phyloP scores from a whole-genome alignment of 1,140 invertebrate genomes.

The Coenobita brevimanus region DNA sequence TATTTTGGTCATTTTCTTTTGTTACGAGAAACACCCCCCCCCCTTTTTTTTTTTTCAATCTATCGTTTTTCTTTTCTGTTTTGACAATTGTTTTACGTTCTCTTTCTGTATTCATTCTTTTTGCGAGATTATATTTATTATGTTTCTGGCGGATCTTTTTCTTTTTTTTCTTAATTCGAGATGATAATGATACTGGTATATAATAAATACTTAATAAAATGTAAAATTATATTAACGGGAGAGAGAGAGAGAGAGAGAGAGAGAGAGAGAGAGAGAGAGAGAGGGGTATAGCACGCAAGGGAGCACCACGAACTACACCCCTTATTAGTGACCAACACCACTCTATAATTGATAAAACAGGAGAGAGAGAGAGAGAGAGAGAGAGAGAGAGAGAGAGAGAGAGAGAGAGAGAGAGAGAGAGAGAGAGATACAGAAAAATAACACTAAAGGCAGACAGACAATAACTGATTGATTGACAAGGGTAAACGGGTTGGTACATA shows the following conservation, averaged over 20 bases:
- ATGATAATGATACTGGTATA: too few species aligned
- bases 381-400: background rate
- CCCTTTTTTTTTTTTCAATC: background rate
- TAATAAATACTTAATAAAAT: too few species aligned
- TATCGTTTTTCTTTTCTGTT: background rate
- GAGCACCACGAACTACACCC: background rate
- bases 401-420: too few species aligned
- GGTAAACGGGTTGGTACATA: too few species aligned
- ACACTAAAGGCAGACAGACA: background rate
- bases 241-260: slow-evolving; percentile 33
- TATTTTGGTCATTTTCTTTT: background rate
- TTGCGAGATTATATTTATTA: background rate
- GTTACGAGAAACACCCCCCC: background rate
- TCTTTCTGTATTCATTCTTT: background rate
- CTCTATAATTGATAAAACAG: background rate
- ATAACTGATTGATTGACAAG: too few species aligned
- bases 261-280: slow-evolving; percentile 22
- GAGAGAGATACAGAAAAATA: too few species aligned
- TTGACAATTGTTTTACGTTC: background rate
- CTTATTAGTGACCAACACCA: background rate
- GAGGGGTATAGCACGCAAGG: background rate
- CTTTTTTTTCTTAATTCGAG: too few species aligned
- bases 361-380: too few species aligned
- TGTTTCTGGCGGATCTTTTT: too few species aligned
- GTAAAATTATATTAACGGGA: too few species aligned